phyloP scores from a whole-genome alignment of 1,140 invertebrate genomes.

The Camponotus vicinus region DNA sequence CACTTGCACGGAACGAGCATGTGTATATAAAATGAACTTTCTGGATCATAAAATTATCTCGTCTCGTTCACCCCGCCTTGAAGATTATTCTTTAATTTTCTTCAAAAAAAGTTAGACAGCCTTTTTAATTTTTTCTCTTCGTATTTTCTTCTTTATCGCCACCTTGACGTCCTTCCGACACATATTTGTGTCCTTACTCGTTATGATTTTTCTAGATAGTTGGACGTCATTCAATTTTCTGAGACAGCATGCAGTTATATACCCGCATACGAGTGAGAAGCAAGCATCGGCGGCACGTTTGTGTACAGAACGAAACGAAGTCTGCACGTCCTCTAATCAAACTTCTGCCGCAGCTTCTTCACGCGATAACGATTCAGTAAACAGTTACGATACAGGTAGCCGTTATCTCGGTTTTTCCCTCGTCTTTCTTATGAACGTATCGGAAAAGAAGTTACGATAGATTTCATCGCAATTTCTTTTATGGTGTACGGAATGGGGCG shows the following conservation, averaged over 20 bases:
- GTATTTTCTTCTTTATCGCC: no score
- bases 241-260: not conserved
- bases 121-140: not conserved
- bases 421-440: constrained; percentile 24
- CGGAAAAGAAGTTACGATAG: not conserved
- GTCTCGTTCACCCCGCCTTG: not conserved
- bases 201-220: not conserved
- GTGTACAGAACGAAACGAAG: constrained; percentile 53
- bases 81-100: not conserved
- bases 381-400: constrained; percentile 54
- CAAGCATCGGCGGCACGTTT: constrained; percentile 47
- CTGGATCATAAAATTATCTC: constrained; percentile 34
- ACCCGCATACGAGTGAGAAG: constrained; percentile 2
- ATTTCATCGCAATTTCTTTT: constrained; percentile 6
- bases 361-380: constrained; percentile 60
- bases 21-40: constrained; percentile 35
- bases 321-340: constrained; percentile 48
- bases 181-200: no score
- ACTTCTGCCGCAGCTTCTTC: constrained; percentile 48
- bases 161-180: no score
- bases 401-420: constrained; percentile 14
- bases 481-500: not conserved
- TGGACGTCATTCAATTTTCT: not conserved
- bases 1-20: not conserved
- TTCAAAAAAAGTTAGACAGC: not conserved